phyloP scores from a whole-genome alignment of 2,888 invertebrate species.

The Schrankia costaestrigalis region DNA sequence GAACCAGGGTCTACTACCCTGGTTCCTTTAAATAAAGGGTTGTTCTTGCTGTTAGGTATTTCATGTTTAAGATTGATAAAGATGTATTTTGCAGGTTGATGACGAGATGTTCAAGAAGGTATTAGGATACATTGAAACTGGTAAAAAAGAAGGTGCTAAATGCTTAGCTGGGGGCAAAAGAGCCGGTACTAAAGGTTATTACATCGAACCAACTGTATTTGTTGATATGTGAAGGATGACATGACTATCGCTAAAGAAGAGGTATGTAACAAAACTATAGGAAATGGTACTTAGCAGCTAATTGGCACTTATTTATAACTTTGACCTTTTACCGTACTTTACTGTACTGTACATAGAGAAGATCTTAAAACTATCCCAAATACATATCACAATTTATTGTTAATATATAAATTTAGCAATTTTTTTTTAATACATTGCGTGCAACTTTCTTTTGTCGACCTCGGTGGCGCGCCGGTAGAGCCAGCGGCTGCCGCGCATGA shows the following conservation, averaged over 20 bases:
- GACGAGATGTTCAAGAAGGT: constrained; percentile 87
- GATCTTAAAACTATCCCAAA: too few species aligned
- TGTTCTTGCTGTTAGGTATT: too few species aligned
- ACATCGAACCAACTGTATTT: constrained; percentile 89
- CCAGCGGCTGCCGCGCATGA: too few species aligned
- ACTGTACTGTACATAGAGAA: too few species aligned
- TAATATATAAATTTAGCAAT: too few species aligned
- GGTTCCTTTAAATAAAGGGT: too few species aligned
- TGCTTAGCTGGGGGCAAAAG: constrained; percentile 85
- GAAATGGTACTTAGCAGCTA: neutral
- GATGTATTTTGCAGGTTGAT: constrained; percentile 78
- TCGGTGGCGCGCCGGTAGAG: too few species aligned
- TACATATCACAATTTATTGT: too few species aligned
- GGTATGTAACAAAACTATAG: constrained; percentile 60
- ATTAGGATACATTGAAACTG: constrained; percentile 86
- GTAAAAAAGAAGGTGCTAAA: constrained; percentile 90
- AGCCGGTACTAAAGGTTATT: constrained; percentile 85
- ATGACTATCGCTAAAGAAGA: constrained; percentile 90
- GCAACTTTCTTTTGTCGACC: too few species aligned
- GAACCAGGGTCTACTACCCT: too few species aligned
- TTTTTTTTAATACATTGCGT: too few species aligned
- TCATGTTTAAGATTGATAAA: neutral
- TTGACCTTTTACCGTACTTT: too few species aligned
- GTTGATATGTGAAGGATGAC: constrained; percentile 85
- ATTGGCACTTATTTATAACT: neutral